Percentiles rank a stretch among this genome's conserved stretches.
These are phyloP conservation scores for Hemibagrus guttatus DNA, from an alignment of 2,797 vertebrate species.

Conservation along the genomic window DNA sequence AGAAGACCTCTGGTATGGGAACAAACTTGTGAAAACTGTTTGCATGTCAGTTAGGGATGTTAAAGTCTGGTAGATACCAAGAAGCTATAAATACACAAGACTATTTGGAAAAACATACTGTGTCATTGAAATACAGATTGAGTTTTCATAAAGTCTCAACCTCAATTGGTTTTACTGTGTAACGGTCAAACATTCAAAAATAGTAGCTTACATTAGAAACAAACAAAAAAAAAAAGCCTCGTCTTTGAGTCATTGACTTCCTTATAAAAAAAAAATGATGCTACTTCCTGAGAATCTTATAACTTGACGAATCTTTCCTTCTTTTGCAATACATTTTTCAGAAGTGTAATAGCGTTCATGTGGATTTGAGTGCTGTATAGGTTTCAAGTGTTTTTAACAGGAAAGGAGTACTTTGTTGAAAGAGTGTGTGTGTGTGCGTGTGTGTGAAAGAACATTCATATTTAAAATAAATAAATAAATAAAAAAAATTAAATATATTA, in stretches of 20 bases:
- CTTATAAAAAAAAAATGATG: constrained; percentile 6
- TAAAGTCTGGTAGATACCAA: not conserved
- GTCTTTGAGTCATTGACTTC: not conserved
- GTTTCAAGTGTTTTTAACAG: not conserved
- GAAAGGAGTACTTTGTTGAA: too few relatives aligned
- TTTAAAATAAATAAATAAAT: not conserved
- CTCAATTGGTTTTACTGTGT: not conserved
- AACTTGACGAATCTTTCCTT: constrained; percentile 1
- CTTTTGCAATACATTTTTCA: constrained; percentile 8
- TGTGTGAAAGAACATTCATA: not conserved
- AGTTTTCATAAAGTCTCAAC: not conserved
- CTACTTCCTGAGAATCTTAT: not conserved
- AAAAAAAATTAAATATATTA: too few relatives aligned
- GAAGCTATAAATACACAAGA: not conserved
- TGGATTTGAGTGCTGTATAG: not conserved
- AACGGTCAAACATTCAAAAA: not conserved
- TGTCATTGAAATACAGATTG: not conserved
- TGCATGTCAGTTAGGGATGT: not conserved
- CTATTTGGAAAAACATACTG: not conserved
- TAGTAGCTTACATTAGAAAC: not conserved
- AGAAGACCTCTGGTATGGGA: not conserved
- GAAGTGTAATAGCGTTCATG: not conserved
- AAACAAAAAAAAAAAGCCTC: not conserved
- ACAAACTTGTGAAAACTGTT: constrained; percentile 12
- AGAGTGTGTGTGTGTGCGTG: not conserved